A percentile compares a stretch with the other conserved stretches of the same genome.
Evolutionary conservation across 2,113 vertebrate genomes (phyloP).

Genomic region (Raja brachyura): DNA sequence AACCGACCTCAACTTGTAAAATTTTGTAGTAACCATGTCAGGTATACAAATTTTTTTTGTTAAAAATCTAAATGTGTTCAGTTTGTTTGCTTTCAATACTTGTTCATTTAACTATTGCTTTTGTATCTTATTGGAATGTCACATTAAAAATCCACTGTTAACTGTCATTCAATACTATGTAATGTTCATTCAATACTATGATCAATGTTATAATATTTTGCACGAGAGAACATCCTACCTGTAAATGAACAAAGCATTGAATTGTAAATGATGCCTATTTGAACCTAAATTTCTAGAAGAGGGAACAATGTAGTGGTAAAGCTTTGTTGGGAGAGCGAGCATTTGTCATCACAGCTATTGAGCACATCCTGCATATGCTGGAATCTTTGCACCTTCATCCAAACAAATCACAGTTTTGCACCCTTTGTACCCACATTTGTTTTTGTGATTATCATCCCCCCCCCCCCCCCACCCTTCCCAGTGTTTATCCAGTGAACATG

Average conservation of each 20-base stretch:
- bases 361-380: neutral
- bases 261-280: neutral
- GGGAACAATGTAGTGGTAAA: neutral
- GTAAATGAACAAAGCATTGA: neutral
- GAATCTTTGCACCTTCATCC: no score
- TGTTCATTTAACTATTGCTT: neutral
- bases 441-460: no score
- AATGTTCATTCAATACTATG: neutral
- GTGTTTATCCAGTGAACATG: no score
- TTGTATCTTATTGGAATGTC: neutral
- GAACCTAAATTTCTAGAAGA: neutral
- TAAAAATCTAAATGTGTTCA: neutral
- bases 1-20: constrained; percentile 88
- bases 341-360: neutral
- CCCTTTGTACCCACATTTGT: no score
- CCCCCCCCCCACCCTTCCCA: no score
- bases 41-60: constrained; percentile 60
- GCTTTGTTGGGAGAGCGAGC: no score
- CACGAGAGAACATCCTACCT: neutral
- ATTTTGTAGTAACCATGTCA: constrained; percentile 93
- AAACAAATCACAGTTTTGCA: no score
- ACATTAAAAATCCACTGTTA: neutral
- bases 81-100: neutral
- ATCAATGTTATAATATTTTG: neutral
- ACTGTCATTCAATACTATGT: neutral